Evolutionary conservation across 1,140 invertebrate species (phyloP), one percentile per base, ranked within the genome.

Genomic region (Stenopsyche tienmushanensis): DNA sequence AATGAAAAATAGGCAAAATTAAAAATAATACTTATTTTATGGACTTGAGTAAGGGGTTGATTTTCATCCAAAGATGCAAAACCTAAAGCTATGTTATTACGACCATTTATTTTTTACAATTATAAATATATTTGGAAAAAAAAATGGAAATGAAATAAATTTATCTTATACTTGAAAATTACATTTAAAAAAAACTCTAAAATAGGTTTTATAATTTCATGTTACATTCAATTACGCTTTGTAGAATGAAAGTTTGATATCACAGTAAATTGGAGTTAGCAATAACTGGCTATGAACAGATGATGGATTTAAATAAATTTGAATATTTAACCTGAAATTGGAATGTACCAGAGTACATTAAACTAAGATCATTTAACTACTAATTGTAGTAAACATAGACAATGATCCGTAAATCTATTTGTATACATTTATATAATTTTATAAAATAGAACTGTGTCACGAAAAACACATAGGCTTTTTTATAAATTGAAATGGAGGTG

Each of bases 381-480:
- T 69, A 59, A 66, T 44, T 45, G 68, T 64, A 69, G 67, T 69
- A 69, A 70, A 69, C 62, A 66, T 65, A 70, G 53, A 64, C 53
- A 68, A 62, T 65, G 59, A 41, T 65, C 64, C 20, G 64, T 69
- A 66, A 69, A 59, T 53, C 64, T 66, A 66, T 70, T 66, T 70
- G 68, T 70, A 70, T 70, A 70, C 68, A 70, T 70, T 70, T 60
- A 70, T 70, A 70, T 70, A 53, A 69, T 65, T 69, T 70, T 70
- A 70, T 70, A 70, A 70, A 70, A 70, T 70, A 70, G 60, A 70
- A 69, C 54, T 69, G 67, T 69, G 67, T 65, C 60, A 52, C 67
- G 65, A 65, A 66, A 26, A 70, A 70, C 68, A 70, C 68, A 63
- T 69, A 70, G 68, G 59, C 68, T 65, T 65, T 60, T 25, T 53